Evolutionary conservation across 1,140 invertebrate genomes (phyloP), one percentile per base, ranked within the genome.

Genomic region (Neodiprion lecontei): DNA sequence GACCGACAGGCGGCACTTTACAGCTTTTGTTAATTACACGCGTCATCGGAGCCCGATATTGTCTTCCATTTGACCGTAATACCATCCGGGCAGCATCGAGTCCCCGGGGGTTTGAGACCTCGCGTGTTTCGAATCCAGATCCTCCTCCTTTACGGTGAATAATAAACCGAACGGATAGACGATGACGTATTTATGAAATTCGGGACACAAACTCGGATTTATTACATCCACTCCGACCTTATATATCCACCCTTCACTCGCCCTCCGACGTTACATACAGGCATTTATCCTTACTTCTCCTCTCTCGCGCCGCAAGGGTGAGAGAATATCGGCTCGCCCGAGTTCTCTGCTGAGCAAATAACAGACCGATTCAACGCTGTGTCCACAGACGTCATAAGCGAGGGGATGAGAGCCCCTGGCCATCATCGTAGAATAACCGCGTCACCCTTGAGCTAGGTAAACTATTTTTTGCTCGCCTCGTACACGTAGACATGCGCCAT

Each of bases 151-250:
- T 61, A 12, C n/a, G 53, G 11, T 61, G n/a, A 61, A 61, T 61
- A 61, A 61, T 61, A 61, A 61, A 61, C 9, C 53, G 11, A 17
- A 61, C 53, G 53, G 53, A 8, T 61, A n/a, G 1, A 11, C 28
- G 28, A 61, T 61, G 53, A 61, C 53, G 53, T 61, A 61, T 61
- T 61, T 61, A 61, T 61, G 53, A 61, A 61, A 61, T 61, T 61
- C 53, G 53, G n/a, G 7, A 61, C 53, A 61, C 5, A 17, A 61
- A 7, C 8, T 61, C 53, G 53, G 9, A 7, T 17, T 61, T 61
- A 61, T 61, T 61, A 14, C 8, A 12, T 61, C 53, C 53, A 61
- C 53, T 61, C 53, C 53, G 53, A 61, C 53, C 53, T 61, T 61
- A 61, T 61, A 61, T 61, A 9, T 61, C 11, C 9, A 61, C 53